A percentile compares a stretch with the other conserved stretches of the same genome.
phyloP scores from a whole-genome alignment of 2,113 vertebrate species.

The Chionis minor region DNA sequence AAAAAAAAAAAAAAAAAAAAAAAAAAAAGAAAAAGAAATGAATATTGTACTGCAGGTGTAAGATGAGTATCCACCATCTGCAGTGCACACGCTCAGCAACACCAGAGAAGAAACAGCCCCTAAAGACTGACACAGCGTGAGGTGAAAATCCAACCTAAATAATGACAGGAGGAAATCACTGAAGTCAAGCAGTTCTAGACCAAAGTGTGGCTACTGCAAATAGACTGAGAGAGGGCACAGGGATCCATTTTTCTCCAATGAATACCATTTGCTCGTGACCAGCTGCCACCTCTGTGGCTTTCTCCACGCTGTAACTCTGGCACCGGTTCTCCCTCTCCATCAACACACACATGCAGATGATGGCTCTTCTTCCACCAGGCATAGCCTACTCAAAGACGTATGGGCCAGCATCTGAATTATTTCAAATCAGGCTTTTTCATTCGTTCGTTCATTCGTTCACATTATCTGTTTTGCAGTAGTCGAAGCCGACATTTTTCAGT shows the following conservation, averaged over 20 bases:
- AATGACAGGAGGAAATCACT: not conserved
- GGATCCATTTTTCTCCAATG: not conserved
- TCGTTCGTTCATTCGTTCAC: not conserved
- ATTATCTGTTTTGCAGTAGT: not conserved
- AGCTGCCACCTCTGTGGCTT: not conserved
- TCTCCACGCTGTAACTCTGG: not conserved
- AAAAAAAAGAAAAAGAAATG: too few species aligned
- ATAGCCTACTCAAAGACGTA: fast-evolving
- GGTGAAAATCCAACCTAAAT: not conserved
- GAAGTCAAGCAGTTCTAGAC: not conserved
- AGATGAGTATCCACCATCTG: not conserved
- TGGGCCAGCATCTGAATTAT: fast-evolving
- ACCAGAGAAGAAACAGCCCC: not conserved
- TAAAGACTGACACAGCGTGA: not conserved
- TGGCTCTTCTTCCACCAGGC: not conserved
- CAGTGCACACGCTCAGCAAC: not conserved
- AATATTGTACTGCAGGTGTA: not conserved
- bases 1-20: not conserved
- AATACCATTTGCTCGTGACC: not conserved
- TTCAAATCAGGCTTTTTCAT: not conserved
- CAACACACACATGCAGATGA: too few species aligned
- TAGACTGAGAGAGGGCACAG: not conserved
- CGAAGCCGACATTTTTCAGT: not conserved
- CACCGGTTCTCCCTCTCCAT: not conserved
- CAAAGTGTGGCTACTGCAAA: not conserved